Evolutionary conservation across 2,113 vertebrate species (phyloP).

Genomic region (Pithys albifrons): DNA sequence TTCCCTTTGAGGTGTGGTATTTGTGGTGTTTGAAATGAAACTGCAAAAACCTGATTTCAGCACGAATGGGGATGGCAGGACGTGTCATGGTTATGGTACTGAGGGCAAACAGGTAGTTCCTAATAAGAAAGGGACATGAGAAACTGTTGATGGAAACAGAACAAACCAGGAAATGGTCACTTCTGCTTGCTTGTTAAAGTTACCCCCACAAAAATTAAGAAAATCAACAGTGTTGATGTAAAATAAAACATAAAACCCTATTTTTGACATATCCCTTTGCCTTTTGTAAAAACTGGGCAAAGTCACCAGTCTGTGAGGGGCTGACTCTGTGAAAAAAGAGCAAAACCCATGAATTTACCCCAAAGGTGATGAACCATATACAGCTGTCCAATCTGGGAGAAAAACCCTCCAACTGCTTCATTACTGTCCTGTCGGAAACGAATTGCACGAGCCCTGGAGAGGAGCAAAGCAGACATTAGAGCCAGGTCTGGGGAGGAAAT

Average conservation of each 20-base stretch:
- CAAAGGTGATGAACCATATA: constrained; percentile 98
- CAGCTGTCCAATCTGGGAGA: constrained; percentile 95
- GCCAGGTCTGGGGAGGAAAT: background rate
- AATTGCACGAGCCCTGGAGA: constrained; percentile 91
- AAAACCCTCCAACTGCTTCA: constrained; percentile 95
- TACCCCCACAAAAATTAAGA: background rate
- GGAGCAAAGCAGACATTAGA: background rate
- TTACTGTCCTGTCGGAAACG: constrained; percentile 88
- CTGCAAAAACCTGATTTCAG: background rate
- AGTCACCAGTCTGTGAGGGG: background rate
- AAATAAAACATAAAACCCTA: background rate
- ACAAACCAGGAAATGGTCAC: background rate
- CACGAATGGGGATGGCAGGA: background rate
- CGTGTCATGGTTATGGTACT: background rate
- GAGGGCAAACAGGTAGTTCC: background rate
- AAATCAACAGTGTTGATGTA: background rate
- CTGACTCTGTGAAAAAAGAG: background rate
- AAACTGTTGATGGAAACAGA: background rate
- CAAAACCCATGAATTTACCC: constrained; percentile 76
- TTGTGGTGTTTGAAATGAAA: background rate
- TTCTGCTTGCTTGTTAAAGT: background rate
- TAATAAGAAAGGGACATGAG: background rate
- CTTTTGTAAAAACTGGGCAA: background rate
- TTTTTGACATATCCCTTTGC: background rate
- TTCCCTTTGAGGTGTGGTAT: background rate